A percentile compares a stretch with the other conserved stretches of the same genome.
These are phyloP conservation scores for Pammene fasciana DNA, from an alignment of 2,888 invertebrate genomes.

Conservation along the genomic window DNA sequence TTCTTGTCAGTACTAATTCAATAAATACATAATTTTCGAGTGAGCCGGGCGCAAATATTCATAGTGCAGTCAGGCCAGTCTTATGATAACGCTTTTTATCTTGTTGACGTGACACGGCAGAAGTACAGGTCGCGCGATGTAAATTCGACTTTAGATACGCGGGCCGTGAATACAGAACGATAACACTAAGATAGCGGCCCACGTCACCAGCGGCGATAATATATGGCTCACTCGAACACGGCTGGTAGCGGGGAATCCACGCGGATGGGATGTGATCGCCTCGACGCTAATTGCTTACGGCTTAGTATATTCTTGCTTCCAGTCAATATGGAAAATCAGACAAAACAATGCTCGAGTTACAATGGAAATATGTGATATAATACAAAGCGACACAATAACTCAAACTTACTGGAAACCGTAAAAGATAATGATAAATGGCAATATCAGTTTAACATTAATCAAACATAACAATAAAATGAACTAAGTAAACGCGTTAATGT, in stretches of 20 bases:
- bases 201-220: slow-evolving; percentile 78
- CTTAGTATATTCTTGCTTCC: slow-evolving; percentile 64
- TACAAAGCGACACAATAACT: background rate
- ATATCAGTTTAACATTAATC: background rate
- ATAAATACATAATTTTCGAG: slow-evolving; percentile 59
- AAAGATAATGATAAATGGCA: background rate
- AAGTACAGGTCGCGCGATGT: slow-evolving; percentile 62
- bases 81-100: slow-evolving; percentile 79
- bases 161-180: slow-evolving; percentile 58
- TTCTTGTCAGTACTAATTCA: slow-evolving; percentile 42
- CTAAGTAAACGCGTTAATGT: background rate
- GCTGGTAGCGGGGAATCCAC: slow-evolving; percentile 81
- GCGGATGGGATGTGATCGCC: slow-evolving; percentile 78
- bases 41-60: slow-evolving; percentile 77
- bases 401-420: background rate
- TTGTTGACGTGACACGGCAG: slow-evolving; percentile 79
- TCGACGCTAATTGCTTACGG: slow-evolving; percentile 72
- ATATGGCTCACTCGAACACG: slow-evolving; percentile 80
- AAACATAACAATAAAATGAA: background rate
- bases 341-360: background rate
- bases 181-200: slow-evolving; percentile 54
- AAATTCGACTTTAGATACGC: slow-evolving; percentile 68
- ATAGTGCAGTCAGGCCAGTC: slow-evolving; percentile 66
- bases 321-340: slow-evolving; percentile 23
- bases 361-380: background rate